Evolutionary conservation across 2,797 vertebrate genomes (phyloP), one percentile per base, ranked within the genome.

Genomic region (Varecia variegata): DNA sequence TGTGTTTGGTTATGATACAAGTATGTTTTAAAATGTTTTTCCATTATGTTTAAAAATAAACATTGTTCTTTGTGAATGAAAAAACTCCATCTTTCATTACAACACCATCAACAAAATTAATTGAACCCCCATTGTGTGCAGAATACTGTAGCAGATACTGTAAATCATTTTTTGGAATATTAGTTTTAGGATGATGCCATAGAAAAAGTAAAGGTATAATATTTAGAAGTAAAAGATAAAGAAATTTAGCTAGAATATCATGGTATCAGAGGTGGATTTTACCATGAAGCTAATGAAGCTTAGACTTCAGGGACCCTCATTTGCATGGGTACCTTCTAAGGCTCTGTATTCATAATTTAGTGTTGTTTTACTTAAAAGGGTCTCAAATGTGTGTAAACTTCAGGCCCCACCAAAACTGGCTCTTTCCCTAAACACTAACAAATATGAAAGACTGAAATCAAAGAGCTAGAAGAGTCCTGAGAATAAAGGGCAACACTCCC

Each of bases 111-210:
- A 74, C 38, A 93, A 91, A 89, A 95, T 90, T 90, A 87, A 92
- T 7, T 77, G 47, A 52, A 90, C 11, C 71, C 32, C 43, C 70
- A 40, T 62, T 93, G 12, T 74, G 40, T 84, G 60, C 68, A 83
- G 54, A 96, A 60, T 21, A 32, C 35, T 58, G 7, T 30, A 50
- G 52, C 17, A 80, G 17, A 84, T 27, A 35, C 17, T 79, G 25
- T 74, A 80, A 76, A 62, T 89, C 50, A 81, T 85, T 88, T 92
- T 93, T 96, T 67, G 74, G 3, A 83, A 65, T 83, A 67, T 81
- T 90, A 77, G 35, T 81, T 97, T 94, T 87, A 90, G 43, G 23
- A 12, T 74, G 14, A 85, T 95, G 17, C 30, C n/a, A 74, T 73
- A 85, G 47, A 43, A 96, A 95, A 88, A 95, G 20, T 43, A 87